phyloP scores from a whole-genome alignment of 2,888 invertebrate genomes.

The Protophormia terraenovae region DNA sequence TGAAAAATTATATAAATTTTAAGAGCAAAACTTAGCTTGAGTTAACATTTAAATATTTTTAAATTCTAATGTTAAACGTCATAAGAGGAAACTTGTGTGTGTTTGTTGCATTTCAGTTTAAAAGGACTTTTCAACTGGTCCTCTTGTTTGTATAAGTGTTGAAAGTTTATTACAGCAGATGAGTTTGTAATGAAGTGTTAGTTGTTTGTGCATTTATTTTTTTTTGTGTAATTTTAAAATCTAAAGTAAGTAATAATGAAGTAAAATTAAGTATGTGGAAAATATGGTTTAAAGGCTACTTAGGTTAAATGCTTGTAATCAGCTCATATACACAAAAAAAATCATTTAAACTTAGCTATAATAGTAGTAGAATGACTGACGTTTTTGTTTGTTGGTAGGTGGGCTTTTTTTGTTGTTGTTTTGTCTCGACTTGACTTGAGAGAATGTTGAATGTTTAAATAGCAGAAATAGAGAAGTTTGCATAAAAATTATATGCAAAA shows the following conservation, averaged over 20 bases:
- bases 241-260: constrained; percentile 43
- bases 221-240: constrained; percentile 32
- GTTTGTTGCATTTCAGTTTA: neutral
- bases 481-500: constrained; percentile 34
- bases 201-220: too few relatives aligned
- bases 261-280: constrained; percentile 58
- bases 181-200: constrained; percentile 20
- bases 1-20: too few relatives aligned
- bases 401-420: constrained; percentile 53
- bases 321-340: neutral
- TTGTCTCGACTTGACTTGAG: constrained; percentile 55
- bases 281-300: constrained; percentile 67
- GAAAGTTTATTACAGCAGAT: neutral
- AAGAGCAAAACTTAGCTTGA: too few relatives aligned
- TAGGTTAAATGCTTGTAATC: constrained; percentile 53
- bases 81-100: too few relatives aligned
- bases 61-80: too few relatives aligned
- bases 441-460: constrained; percentile 64
- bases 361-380: constrained; percentile 28
- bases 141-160: neutral
- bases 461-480: constrained; percentile 62
- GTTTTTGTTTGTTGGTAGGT: constrained; percentile 34
- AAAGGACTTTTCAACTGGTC: neutral
- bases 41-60: too few relatives aligned
- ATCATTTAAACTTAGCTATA: neutral